A percentile compares a stretch with the other conserved stretches of the same genome.
These are phyloP conservation scores for Masticophis lateralis DNA, from an alignment of 2,797 vertebrate genomes.

Conservation along the genomic window DNA sequence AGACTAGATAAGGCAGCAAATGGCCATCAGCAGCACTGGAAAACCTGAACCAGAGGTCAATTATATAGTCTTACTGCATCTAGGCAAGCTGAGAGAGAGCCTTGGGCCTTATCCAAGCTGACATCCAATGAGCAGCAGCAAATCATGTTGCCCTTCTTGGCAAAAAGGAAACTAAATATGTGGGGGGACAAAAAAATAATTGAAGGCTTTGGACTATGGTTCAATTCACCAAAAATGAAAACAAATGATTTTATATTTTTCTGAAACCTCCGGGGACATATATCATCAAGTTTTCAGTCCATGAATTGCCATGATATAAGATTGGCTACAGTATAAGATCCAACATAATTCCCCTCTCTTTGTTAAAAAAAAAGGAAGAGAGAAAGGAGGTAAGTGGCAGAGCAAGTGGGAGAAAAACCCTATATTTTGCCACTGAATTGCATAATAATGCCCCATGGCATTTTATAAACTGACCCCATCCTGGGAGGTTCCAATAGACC, in stretches of 20 bases:
- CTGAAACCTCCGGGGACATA: not conserved
- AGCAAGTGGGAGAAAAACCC: not conserved
- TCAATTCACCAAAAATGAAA: not conserved
- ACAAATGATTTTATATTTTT: not conserved
- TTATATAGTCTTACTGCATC: not conserved
- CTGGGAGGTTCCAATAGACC: not conserved
- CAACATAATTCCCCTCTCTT: not conserved
- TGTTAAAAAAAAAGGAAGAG: not conserved
- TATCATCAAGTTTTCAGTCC: not conserved
- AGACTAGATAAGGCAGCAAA: slow-evolving; percentile 13
- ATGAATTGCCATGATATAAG: not conserved
- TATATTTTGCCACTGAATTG: not conserved
- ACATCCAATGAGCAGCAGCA: not conserved
- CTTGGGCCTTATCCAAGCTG: not conserved
- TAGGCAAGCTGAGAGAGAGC: not conserved
- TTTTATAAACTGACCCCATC: not conserved
- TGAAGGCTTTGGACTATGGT: not conserved
- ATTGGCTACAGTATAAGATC: not conserved
- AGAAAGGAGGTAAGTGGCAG: not conserved
- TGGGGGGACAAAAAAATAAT: not conserved
- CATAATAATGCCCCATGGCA: not conserved
- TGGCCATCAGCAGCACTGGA: not conserved
- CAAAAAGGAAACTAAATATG: not conserved
- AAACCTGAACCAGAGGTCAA: not conserved
- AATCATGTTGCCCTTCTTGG: not conserved